Evolutionary conservation across 2,888 invertebrate genomes (phyloP).

Genomic region (Polyommatus iphigenia): DNA sequence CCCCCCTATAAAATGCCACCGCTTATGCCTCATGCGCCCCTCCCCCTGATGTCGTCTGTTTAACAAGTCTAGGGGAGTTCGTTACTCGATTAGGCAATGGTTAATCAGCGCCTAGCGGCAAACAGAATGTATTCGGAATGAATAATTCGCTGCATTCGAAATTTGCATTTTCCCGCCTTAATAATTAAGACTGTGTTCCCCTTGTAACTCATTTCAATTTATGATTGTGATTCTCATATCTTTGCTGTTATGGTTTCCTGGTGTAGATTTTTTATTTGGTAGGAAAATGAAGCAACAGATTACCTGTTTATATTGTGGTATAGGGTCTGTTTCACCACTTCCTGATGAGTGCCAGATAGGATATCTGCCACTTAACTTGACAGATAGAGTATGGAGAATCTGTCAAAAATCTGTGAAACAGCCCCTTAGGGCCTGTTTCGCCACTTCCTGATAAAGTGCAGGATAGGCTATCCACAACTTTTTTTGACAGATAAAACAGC

Average conservation of each 20-base stretch:
- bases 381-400: too few relatives aligned
- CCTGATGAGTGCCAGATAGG: too few relatives aligned
- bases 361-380: too few relatives aligned
- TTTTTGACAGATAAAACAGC: too few relatives aligned
- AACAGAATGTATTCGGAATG: constrained; percentile 61
- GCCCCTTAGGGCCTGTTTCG: too few relatives aligned
- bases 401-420: too few relatives aligned
- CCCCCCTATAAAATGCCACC: constrained; percentile 38
- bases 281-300: not conserved
- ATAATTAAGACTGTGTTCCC: constrained; percentile 38
- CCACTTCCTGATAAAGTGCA: too few relatives aligned
- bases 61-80: constrained; percentile 66
- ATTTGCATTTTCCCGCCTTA: constrained; percentile 65
- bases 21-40: constrained; percentile 41
- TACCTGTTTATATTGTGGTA: too few relatives aligned
- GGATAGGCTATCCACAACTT: too few relatives aligned
- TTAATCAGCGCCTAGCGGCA: constrained; percentile 66
- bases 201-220: constrained; percentile 21
- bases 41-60: constrained; percentile 59
- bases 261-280: not conserved
- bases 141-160: constrained; percentile 45
- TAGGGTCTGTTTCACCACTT: too few relatives aligned
- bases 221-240: constrained; percentile 2
- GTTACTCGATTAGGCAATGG: constrained; percentile 75
- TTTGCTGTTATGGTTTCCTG: not conserved